phyloP scores from a whole-genome alignment of 2,113 vertebrate species.

The Neolamprologus toae region DNA sequence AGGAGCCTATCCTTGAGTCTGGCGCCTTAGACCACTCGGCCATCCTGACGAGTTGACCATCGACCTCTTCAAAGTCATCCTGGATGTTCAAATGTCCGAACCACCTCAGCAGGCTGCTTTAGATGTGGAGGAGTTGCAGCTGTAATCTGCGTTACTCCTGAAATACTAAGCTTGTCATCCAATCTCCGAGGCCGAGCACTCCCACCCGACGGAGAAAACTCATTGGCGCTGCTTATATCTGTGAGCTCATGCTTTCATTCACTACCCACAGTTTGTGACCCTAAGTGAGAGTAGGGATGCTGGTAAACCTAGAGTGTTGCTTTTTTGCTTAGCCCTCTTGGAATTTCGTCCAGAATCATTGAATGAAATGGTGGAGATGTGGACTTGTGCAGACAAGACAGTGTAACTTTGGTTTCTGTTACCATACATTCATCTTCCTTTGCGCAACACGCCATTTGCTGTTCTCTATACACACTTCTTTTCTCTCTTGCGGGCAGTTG shows the following conservation, averaged over 20 bases:
- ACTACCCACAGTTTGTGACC: too few relatives aligned
- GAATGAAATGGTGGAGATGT: neutral
- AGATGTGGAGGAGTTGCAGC: neutral
- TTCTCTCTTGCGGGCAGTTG: neutral
- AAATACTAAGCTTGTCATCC: neutral
- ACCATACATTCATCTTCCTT: neutral
- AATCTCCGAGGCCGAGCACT: neutral
- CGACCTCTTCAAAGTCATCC: fast-evolving
- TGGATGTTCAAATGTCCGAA: neutral
- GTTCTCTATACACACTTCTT: fast-evolving
- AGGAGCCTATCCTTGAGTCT: neutral
- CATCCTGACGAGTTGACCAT: neutral
- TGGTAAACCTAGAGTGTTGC: too few relatives aligned
- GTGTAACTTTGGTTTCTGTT: neutral
- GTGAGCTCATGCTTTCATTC: too few relatives aligned
- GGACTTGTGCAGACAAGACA: neutral
- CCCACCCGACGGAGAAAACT: neutral
- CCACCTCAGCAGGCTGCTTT: fast-evolving
- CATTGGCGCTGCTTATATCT: neutral
- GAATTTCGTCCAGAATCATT: too few relatives aligned
- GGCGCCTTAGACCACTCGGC: fast-evolving
- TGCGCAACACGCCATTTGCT: neutral
- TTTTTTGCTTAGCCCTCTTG: too few relatives aligned
- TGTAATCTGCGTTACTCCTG: neutral
- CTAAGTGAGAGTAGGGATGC: too few relatives aligned